Evolutionary conservation across 2,113 vertebrate species (phyloP).

Genomic region (Nesogale talazaci): DNA sequence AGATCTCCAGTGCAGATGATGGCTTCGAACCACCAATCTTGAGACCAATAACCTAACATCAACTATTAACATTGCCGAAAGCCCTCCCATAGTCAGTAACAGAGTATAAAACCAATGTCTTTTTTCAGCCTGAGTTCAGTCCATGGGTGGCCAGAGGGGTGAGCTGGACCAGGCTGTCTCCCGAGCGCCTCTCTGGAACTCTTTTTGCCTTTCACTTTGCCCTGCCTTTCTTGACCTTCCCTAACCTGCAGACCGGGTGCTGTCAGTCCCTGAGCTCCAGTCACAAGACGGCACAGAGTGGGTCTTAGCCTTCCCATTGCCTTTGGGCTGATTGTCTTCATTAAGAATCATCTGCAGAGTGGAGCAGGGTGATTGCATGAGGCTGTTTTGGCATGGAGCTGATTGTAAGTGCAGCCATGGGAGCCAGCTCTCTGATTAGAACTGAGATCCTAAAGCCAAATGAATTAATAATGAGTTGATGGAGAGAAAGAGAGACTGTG

Average conservation of each 20-base stretch:
- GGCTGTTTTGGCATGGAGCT: conserved; percentile 45
- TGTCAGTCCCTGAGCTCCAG: neutral
- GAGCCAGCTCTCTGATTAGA: conserved; percentile 75
- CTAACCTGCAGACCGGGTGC: neutral
- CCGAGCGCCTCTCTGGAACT: neutral
- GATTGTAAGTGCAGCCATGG: conserved; percentile 70
- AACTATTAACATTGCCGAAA: neutral
- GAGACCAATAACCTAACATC: no score
- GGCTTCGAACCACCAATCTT: neutral
- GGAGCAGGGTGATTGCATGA: conserved; percentile 63
- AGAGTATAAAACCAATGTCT: neutral
- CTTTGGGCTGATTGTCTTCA: conserved; percentile 55
- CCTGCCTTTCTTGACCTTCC: neutral
- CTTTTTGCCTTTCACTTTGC: neutral
- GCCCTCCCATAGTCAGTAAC: neutral
- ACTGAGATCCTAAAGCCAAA: conserved; percentile 74
- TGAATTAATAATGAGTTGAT: conserved; percentile 73
- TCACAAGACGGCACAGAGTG: neutral
- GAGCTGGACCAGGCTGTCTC: neutral
- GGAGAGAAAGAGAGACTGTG: conserved; percentile 59
- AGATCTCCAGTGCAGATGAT: neutral
- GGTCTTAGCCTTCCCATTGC: neutral
- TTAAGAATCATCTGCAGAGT: conserved; percentile 57
- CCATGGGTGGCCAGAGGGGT: neutral
- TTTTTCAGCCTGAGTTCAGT: neutral